Base-by-base conservation (phyloP, 2,113 vertebrate genomes). In the Pungitius pungitius region DNA sequence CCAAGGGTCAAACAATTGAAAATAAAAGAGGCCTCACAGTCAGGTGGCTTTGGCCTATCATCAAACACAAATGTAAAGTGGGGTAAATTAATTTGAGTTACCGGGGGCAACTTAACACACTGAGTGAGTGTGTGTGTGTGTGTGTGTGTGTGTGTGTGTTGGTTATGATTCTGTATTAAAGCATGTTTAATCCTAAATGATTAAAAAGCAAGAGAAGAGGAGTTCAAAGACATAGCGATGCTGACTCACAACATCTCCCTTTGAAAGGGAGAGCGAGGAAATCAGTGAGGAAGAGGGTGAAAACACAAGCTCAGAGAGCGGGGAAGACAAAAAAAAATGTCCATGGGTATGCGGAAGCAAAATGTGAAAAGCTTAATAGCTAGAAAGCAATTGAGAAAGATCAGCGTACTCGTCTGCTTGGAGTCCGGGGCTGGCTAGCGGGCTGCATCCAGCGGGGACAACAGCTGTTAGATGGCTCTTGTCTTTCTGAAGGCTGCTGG, bases 401-500 rank as follows among this genome's bases (percentile, higher is more conserved):
- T 30, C 33, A 43, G 90, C 97, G 76, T 93, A 99, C 97, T 97
- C 96, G 85, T 98, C 96, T 49, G 87, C 72, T 52, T 74, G 90
- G 82, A 93, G 91, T 74, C 87, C 90, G 9, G 93, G 77, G 86
- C 30, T 92, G 90, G 91, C 87, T 61, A 92, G 91, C 76, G 94
- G 76, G 17, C 70, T 54, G 60, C 82, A 89, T 74, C 91, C 94
- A 8, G 87, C 85, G 64, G 90, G 95, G 7, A 93, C 13, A 89
- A 71, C 85, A 82, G 83, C 82, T 68, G 81, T 54, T 0, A 83
- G 89, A 85, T 95, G 96, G 89, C 85, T 95, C 91, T 94, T 92
- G 88, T 98, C 96, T 90, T 95, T 95, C 90, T 95, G 96, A 91
- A 96, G 95, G 92, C 93, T 93, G 92, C 91, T 93, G 87, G 94